Base-by-base conservation (phyloP, 2,113 vertebrate species). In the Steatornis caripensis region DNA sequence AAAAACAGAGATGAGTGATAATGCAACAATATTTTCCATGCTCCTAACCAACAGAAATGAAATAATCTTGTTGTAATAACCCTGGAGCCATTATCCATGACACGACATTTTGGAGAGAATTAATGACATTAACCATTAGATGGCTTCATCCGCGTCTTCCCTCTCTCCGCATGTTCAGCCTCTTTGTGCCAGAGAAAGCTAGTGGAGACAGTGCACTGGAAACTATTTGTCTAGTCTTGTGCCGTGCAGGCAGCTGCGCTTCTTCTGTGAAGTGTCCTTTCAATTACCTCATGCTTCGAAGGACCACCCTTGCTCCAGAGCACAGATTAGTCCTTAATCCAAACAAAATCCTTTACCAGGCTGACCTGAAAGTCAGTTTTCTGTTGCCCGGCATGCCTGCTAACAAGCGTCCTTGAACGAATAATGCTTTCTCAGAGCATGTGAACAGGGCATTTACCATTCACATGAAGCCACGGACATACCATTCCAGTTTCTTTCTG, bases 21-120 rank as follows among this genome's bases (percentile, higher is more conserved):
- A 83, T 82, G 57, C 39, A 90, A 94, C 92, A 91, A 57, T 83
- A 97, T 98, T 98, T 98, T 98, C 98, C 97, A 98, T 89, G 75
- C 61, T 89, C 84, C 90, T 80, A 77, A 97, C 97, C 95, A 96
- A 95, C 86, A 97, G 95, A 94, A 96, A 95, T 97, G 94, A 98
- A 97, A 93, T 86, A 94, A 96, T 87, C 95, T 81, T 89, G 71
- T 80, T 85, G 92, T 84, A 94, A 95, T 95, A 95, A 97, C 87
- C 78, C 76, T 77, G 54, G 68, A 94, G 95, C 97, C 88, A 87
- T 96, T 94, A 94, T 15, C 94, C 96, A 94, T 69, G 90, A 97
- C 97, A 95, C 24, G 87, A 93, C 92, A 94, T 95, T 96, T 84
- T 86, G 90, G 87, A 98, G 94, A 80, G 85, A 97, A 97, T 95